These are phyloP conservation scores for Diacarnus erythraeanus DNA, from an alignment of 37 sponge, comb jelly and placozoan species.

Conservation along the genomic window DNA sequence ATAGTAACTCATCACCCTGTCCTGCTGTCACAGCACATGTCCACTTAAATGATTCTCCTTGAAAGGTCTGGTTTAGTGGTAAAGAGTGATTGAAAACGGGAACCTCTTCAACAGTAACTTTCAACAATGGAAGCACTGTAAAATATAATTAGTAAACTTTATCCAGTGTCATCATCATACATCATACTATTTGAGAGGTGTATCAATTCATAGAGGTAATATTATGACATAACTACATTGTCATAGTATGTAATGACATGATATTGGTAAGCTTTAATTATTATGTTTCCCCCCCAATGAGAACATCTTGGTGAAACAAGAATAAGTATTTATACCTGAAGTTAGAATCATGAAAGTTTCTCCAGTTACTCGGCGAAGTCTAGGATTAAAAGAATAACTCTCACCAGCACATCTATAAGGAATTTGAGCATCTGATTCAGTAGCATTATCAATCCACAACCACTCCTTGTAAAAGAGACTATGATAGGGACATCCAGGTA, in stretches of 20 bases:
- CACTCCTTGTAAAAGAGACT: background rate
- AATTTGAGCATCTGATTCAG: constrained; percentile 18
- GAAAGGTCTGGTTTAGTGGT: too few relatives aligned
- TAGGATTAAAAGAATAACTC: background rate
- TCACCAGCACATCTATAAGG: background rate
- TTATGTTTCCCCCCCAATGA: background rate
- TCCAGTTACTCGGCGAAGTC: background rate
- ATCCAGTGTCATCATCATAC: too few relatives aligned
- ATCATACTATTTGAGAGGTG: too few relatives aligned
- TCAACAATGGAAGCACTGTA: constrained; percentile 9
- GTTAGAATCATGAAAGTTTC: background rate
- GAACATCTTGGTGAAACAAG: too few relatives aligned
- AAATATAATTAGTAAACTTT: background rate
- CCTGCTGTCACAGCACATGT: background rate
- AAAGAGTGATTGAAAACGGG: background rate
- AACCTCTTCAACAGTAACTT: background rate
- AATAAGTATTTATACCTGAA: constrained; percentile 16
- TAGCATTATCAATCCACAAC: constrained; percentile 52
- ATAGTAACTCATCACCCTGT: constrained; percentile 14
- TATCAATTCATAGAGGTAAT: too few relatives aligned
- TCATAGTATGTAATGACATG: too few relatives aligned
- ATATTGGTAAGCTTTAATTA: background rate
- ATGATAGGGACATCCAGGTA: background rate
- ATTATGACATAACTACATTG: too few relatives aligned
- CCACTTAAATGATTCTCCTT: constrained; percentile 3